Percentiles rank a stretch among this genome's conserved stretches.
Conservation (phyloP, 2,113 vertebrate species). For the Stegastes partitus region DNA sequence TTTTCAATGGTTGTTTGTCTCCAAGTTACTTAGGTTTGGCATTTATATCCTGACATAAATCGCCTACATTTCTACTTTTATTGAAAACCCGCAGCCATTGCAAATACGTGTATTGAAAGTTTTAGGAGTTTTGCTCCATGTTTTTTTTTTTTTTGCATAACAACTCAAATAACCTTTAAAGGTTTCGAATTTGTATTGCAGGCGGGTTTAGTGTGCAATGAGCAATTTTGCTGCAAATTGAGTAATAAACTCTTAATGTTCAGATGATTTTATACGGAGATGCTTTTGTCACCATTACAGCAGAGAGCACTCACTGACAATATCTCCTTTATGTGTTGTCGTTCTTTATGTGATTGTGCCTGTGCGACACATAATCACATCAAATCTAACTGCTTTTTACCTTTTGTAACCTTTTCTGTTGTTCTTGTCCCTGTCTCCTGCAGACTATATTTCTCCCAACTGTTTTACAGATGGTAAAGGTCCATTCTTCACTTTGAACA, state of each 20-base stretch:
- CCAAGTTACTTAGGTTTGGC: no score
- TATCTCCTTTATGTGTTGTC: constrained; percentile 33
- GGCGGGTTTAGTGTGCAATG: neutral
- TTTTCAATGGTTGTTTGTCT: neutral
- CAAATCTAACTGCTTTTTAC: neutral
- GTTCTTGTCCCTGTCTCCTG: constrained; percentile 28
- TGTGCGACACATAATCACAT: constrained; percentile 20
- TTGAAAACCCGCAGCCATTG: neutral
- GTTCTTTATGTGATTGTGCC: neutral
- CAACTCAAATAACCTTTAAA: neutral
- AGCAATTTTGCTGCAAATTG: neutral
- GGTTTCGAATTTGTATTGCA: neutral
- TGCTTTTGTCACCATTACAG: neutral
- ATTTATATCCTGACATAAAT: neutral
- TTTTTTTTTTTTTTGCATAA: neutral
- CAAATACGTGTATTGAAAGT: neutral
- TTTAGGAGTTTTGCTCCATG: no score
- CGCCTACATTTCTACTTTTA: neutral
- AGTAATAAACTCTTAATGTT: neutral
- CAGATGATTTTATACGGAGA: constrained; percentile 15
- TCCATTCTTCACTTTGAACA: constrained; percentile 67
- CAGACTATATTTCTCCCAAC: constrained; percentile 55
- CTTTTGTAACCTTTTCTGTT: constrained; percentile 18
- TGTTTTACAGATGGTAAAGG: constrained; percentile 78
- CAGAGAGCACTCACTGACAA: constrained; percentile 3